Percentiles rank a stretch among this genome's conserved stretches.
Evolutionary conservation across 2,888 invertebrate species (phyloP).

Genomic region (Idaea dimidiata): DNA sequence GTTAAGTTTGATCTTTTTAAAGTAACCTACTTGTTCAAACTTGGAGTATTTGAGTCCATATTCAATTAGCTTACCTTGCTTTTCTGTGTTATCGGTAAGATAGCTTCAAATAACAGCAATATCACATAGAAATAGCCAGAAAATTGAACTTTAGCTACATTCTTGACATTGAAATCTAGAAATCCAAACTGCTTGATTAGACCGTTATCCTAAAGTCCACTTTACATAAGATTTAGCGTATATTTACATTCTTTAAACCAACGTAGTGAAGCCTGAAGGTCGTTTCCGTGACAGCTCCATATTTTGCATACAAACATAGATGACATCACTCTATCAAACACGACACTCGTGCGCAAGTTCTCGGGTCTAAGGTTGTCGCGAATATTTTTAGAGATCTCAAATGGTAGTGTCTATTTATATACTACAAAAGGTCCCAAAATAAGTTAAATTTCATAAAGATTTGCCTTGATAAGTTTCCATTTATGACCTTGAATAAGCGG

Average conservation of each 20-base stretch:
- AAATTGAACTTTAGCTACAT: neutral
- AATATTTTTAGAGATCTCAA: neutral
- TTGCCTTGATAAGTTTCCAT: too few relatives aligned
- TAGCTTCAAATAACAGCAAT: too few relatives aligned
- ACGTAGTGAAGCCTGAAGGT: conserved; percentile 15
- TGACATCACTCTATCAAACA: conserved; percentile 48
- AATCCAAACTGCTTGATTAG: neutral
- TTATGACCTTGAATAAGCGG: too few relatives aligned
- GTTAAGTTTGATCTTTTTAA: too few relatives aligned
- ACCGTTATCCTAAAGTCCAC: neutral
- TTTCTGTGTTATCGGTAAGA: too few relatives aligned
- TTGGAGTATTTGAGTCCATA: too few relatives aligned
- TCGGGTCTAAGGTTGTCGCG: conserved; percentile 2
- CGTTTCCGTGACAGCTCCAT: conserved; percentile 32
- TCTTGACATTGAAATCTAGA: neutral
- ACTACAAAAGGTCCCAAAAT: neutral
- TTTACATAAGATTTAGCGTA: neutral
- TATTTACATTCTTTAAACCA: neutral
- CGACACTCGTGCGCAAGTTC: conserved; percentile 22
- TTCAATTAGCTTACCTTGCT: too few relatives aligned
- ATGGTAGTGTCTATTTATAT: neutral
- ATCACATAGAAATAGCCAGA: too few relatives aligned
- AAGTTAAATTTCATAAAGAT: too few relatives aligned
- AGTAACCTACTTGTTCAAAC: too few relatives aligned
- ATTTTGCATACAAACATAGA: conserved; percentile 34